Percentiles rank a stretch among this genome's conserved stretches.
These are phyloP conservation scores for Drosophila kikkawai DNA, from an alignment of 1,140 invertebrate species.

Conservation along the genomic window DNA sequence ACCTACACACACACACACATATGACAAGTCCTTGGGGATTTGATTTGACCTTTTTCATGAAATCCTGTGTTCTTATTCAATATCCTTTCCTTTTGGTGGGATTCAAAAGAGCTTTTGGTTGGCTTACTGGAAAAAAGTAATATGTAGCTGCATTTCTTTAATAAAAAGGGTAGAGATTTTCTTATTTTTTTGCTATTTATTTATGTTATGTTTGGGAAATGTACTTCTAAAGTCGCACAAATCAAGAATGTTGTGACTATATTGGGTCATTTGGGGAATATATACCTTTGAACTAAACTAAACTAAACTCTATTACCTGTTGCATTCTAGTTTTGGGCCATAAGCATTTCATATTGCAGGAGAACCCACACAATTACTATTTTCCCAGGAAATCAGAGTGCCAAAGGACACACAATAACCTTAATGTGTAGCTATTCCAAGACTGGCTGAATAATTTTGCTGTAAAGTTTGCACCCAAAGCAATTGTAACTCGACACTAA, in stretches of 20 bases:
- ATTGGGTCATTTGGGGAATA: too few relatives aligned
- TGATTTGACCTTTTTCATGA: not conserved
- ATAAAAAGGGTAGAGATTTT: too few relatives aligned
- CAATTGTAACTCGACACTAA: conserved; percentile 57
- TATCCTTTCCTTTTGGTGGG: not conserved
- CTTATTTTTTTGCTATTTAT: too few relatives aligned
- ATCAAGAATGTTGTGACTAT: too few relatives aligned
- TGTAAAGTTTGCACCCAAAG: conserved; percentile 15
- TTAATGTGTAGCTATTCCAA: not conserved
- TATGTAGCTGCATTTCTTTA: too few relatives aligned
- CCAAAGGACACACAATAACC: not conserved
- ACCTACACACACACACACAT: not conserved
- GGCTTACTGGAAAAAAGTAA: not conserved
- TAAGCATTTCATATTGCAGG: not conserved
- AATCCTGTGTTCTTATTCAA: conserved; percentile 5
- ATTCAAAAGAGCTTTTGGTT: not conserved
- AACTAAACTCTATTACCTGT: too few relatives aligned
- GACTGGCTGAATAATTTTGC: not conserved
- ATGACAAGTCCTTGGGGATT: conserved; percentile 1
- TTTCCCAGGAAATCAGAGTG: not conserved
- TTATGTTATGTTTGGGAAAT: too few relatives aligned
- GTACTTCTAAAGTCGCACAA: too few relatives aligned
- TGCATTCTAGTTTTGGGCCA: too few relatives aligned
- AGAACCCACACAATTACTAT: not conserved
- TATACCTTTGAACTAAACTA: too few relatives aligned